phyloP scores from a whole-genome alignment of 2,113 vertebrate species.

The Podarcis cretensis region DNA sequence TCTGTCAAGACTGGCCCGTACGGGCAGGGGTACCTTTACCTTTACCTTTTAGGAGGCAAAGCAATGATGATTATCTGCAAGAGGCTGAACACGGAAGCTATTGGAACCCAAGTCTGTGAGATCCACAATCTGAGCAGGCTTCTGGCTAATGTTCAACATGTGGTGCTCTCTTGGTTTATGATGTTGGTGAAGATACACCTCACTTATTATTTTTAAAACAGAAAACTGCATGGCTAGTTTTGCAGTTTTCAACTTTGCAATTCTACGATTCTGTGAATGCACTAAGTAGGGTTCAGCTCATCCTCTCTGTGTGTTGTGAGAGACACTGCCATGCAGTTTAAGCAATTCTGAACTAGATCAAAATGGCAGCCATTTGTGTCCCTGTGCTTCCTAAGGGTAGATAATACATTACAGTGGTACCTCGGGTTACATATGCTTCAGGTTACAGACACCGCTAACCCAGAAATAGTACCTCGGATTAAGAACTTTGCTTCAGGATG shows the following conservation, averaged over 20 bases:
- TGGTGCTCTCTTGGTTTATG: background rate
- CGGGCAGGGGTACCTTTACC: too few species aligned
- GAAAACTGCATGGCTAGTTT: background rate
- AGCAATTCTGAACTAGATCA: background rate
- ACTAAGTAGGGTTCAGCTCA: too few species aligned
- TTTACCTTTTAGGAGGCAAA: conserved; percentile 9
- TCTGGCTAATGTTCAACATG: background rate
- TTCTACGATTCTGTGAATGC: too few species aligned
- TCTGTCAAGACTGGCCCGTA: too few species aligned
- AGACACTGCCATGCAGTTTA: background rate
- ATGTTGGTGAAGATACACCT: background rate
- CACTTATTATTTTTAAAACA: too few species aligned
- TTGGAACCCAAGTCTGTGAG: background rate
- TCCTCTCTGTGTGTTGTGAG: background rate
- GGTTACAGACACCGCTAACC: too few species aligned
- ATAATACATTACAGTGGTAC: background rate
- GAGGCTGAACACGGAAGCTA: background rate
- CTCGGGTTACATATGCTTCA: too few species aligned
- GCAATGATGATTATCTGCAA: background rate
- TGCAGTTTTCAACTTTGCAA: background rate
- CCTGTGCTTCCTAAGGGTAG: background rate
- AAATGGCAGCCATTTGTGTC: background rate
- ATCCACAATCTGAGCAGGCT: background rate
- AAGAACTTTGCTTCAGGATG: too few species aligned
- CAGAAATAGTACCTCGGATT: too few species aligned